Percentiles rank a stretch among this genome's conserved stretches.
Conservation (phyloP, 2,888 invertebrate genomes). For the Syrista parreyssii region DNA sequence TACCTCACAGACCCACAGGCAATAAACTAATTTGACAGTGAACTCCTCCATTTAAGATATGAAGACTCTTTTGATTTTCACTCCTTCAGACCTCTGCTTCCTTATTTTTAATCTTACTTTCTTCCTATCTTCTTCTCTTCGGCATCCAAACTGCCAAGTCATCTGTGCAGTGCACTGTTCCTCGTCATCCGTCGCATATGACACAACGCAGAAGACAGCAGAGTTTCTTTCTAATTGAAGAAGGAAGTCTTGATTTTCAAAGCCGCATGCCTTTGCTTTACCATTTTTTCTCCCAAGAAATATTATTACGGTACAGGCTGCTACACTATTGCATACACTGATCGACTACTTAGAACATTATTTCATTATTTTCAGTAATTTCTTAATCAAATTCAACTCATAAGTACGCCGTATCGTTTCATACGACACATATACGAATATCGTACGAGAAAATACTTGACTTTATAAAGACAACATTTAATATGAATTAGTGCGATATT, state of each 20-base stretch:
- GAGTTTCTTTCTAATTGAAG: neutral
- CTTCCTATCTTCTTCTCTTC: constrained; percentile 9
- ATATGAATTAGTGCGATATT: neutral
- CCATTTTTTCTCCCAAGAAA: neutral
- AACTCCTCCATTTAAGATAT: constrained; percentile 10
- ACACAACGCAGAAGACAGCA: neutral
- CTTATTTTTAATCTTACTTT: constrained; percentile 9
- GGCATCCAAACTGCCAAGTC: neutral
- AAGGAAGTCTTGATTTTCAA: neutral
- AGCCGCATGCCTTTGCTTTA: neutral
- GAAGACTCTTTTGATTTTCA: constrained; percentile 15
- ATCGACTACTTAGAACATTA: neutral
- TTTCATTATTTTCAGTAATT: neutral
- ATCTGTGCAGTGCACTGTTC: neutral
- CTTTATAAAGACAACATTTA: neutral
- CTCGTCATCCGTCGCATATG: neutral
- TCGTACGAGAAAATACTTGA: too few species aligned
- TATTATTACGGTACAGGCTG: neutral
- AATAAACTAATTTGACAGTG: constrained; percentile 25
- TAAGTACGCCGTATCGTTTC: too few species aligned
- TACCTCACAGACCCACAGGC: constrained; percentile 10
- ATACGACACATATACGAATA: too few species aligned
- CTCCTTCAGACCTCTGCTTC: constrained; percentile 8
- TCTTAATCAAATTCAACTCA: neutral
- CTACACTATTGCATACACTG: neutral